Evolutionary conservation across 92 coral and sea anemone species (phyloP), one percentile per base, ranked within the genome.

Genomic region (Ricordea florida): DNA sequence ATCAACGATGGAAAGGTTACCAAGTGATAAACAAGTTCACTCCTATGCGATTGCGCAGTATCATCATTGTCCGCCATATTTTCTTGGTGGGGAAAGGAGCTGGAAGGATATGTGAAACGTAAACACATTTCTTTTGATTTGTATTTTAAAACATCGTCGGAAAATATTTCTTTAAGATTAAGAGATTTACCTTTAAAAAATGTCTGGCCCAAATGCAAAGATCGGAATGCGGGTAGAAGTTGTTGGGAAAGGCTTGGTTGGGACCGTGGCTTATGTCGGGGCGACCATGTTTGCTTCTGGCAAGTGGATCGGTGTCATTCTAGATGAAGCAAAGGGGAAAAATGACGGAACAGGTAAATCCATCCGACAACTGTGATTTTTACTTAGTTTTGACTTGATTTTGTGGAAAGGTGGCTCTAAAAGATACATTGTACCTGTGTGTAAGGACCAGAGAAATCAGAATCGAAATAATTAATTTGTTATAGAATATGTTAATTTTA

Each of bases 231-330:
- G 84, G 66, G 97, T 96, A 5, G 91, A 96, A 64, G 89, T 93
- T 49, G 85, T 76, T 2, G 96, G 96, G 4, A 96, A 92, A 65
- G 92, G 93, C 10, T 82, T 88, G 23, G 82, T 70, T 11, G 99
- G 99, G 13, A 92, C 99, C 9, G 97, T 96, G 1, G 93, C 92
- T 52, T 96, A 88, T 80, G 99, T 96, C 13, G 99, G 99, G 4
- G 84, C 99, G 15, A 96, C 99, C 6, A 83, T 79, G 85, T 96
- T 96, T 77, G 97, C 99, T 16, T 67, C 97, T 32, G 99, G 99
- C 5, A 96, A 96, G 56, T 96, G 99, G 99, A 96, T 96, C 66
- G 99, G 99, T 50, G 97, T 96, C 2, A 86, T 86, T 71, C 85
- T 96, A 56, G 97, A 92, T 56, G 99, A 96, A 60, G 55, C 89